Evolutionary conservation across 2,797 vertebrate genomes (phyloP).

Genomic region (Hyperoplus immaculatus): DNA sequence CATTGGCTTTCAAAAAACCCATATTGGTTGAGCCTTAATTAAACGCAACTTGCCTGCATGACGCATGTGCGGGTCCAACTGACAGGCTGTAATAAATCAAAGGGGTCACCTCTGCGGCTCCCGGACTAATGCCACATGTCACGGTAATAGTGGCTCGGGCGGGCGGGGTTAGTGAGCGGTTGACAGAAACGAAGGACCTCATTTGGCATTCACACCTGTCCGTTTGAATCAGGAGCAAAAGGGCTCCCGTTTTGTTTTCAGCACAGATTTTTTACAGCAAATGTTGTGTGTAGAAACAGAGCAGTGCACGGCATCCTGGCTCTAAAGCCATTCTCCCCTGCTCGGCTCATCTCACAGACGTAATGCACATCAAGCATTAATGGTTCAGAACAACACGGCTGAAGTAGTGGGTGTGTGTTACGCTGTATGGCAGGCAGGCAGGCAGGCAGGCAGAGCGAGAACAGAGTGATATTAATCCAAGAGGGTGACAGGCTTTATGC

Average conservation of each 20-base stretch:
- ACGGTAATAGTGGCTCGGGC: slow-evolving; percentile 75
- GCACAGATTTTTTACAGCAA: slow-evolving; percentile 64
- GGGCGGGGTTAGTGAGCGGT: slow-evolving; percentile 58
- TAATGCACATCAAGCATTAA: slow-evolving; percentile 60
- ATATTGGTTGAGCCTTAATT: slow-evolving; percentile 60
- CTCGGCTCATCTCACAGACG: slow-evolving; percentile 64
- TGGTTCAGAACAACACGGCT: slow-evolving; percentile 63
- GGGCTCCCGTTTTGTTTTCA: slow-evolving; percentile 23
- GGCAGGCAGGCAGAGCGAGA: slow-evolving; percentile 47
- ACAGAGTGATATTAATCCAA: slow-evolving; percentile 69
- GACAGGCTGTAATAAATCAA: slow-evolving; percentile 82
- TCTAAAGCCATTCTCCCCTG: slow-evolving; percentile 40
- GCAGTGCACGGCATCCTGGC: slow-evolving; percentile 42
- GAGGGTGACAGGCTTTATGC: slow-evolving; percentile 66
- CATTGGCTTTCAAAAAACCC: slow-evolving; percentile 42
- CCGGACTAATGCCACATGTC: slow-evolving; percentile 81
- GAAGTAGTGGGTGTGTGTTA: slow-evolving; percentile 62
- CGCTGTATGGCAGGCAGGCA: slow-evolving; percentile 36
- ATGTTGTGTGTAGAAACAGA: slow-evolving; percentile 52
- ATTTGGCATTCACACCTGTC: slow-evolving; percentile 77
- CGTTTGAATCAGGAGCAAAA: slow-evolving; percentile 51
- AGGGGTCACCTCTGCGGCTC: slow-evolving; percentile 76
- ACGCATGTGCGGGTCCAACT: slow-evolving; percentile 52
- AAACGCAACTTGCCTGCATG: slow-evolving; percentile 53
- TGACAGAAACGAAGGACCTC: slow-evolving; percentile 67